These are phyloP conservation scores for Acanthoscelides obtectus DNA, from an alignment of 2,888 invertebrate species.

Conservation along the genomic window DNA sequence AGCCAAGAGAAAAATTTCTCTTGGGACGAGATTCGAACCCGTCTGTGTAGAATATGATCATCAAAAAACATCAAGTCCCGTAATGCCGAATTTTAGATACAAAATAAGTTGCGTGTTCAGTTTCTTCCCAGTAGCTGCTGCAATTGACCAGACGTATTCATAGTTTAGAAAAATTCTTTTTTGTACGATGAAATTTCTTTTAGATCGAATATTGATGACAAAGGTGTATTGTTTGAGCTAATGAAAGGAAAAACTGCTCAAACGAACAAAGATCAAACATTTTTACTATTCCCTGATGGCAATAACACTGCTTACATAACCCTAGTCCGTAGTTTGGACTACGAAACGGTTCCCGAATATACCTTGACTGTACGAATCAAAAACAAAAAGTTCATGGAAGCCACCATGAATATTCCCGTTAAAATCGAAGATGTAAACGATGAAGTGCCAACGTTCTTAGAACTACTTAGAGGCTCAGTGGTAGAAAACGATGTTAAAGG, in stretches of 20 bases:
- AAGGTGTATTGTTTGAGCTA: slow-evolving; percentile 73
- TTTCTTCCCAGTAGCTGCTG: too few species aligned
- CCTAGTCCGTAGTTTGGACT: slow-evolving; percentile 74
- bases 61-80: too few species aligned
- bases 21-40: too few species aligned
- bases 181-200: too few species aligned
- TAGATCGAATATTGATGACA: slow-evolving; percentile 72
- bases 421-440: slow-evolving; percentile 86
- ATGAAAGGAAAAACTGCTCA: slow-evolving; percentile 80
- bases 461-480: slow-evolving; percentile 75
- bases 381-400: slow-evolving; percentile 75
- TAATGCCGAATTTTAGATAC: too few species aligned
- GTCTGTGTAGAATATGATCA: too few species aligned
- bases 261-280: slow-evolving; percentile 78
- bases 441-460: slow-evolving; percentile 81
- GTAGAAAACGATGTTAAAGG: slow-evolving; percentile 80
- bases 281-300: slow-evolving; percentile 57
- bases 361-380: slow-evolving; percentile 77
- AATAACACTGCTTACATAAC: slow-evolving; percentile 66
- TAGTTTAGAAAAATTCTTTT: too few species aligned
- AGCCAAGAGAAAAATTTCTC: too few species aligned
- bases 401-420: slow-evolving; percentile 74
- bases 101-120: too few species aligned
- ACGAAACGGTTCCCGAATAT: slow-evolving; percentile 79
- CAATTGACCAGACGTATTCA: too few species aligned